phyloP scores from a whole-genome alignment of 2,113 vertebrate species.

The Hyperoodon ampullatus region DNA sequence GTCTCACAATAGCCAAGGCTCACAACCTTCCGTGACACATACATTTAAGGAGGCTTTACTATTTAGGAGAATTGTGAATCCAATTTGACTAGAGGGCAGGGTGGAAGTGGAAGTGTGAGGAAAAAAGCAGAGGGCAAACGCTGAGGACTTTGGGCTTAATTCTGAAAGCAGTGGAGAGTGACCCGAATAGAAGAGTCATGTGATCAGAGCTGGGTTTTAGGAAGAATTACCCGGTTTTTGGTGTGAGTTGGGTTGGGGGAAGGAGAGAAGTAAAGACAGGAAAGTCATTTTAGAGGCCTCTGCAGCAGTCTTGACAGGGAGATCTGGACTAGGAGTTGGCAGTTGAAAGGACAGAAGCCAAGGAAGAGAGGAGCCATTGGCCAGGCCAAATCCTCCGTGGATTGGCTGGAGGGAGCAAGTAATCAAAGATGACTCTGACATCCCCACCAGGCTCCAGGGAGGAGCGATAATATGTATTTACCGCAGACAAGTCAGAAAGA shows the following conservation, averaged over 20 bases:
- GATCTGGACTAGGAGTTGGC: not conserved
- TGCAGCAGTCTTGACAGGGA: not conserved
- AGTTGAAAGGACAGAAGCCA: not conserved
- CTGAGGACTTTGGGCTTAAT: not conserved
- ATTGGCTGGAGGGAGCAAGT: not conserved
- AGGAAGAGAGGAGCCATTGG: not conserved
- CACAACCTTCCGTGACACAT: not conserved
- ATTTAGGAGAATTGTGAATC: not conserved
- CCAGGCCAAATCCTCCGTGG: not conserved
- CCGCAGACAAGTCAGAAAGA: not conserved
- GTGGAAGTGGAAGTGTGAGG: not conserved
- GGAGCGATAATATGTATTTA: not conserved
- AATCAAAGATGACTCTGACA: not conserved
- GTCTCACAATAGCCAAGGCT: not conserved
- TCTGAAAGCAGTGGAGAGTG: not conserved
- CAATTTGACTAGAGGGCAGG: not conserved
- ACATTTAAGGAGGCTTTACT: not conserved
- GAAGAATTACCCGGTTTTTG: not conserved
- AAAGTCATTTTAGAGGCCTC: not conserved
- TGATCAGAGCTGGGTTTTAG: not conserved
- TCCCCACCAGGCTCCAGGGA: not conserved
- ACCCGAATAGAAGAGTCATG: not conserved
- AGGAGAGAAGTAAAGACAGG: not conserved
- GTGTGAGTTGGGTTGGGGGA: not conserved
- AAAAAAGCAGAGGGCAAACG: not conserved